phyloP scores from a whole-genome alignment of 1,140 invertebrate species.

The Saccostrea cuccullata region DNA sequence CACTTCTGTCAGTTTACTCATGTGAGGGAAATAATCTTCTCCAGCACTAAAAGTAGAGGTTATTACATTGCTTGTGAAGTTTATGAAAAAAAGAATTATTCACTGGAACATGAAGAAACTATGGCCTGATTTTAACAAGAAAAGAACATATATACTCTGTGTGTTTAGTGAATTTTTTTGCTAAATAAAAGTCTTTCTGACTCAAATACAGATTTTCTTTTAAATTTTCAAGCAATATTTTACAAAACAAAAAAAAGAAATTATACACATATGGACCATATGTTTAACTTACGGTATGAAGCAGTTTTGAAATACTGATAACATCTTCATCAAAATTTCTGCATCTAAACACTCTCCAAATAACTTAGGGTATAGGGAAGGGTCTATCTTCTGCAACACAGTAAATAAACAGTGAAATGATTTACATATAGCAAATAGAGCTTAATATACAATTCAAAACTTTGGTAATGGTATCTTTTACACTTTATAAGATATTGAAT shows the following conservation, averaged over 20 bases:
- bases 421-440: background rate
- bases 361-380: conserved; percentile 66
- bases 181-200: no score
- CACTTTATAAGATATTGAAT: no score
- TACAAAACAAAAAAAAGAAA: no score
- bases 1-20: conserved; percentile 74
- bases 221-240: no score
- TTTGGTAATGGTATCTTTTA: no score
- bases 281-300: conserved; percentile 65
- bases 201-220: no score
- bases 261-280: no score
- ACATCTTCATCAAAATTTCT: conserved; percentile 73
- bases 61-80: background rate
- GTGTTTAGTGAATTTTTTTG: no score
- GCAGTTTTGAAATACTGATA: conserved; percentile 66
- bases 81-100: background rate
- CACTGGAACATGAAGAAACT: no score
- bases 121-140: no score
- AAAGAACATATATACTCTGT: no score
- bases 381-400: conserved; percentile 66
- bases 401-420: background rate
- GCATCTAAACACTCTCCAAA: conserved; percentile 77
- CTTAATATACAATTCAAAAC: no score
- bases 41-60: conserved; percentile 60
- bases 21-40: conserved; percentile 68